These are phyloP conservation scores for Macquaria ambigua DNA, from an alignment of 2,113 vertebrate species.

Conservation along the genomic window DNA sequence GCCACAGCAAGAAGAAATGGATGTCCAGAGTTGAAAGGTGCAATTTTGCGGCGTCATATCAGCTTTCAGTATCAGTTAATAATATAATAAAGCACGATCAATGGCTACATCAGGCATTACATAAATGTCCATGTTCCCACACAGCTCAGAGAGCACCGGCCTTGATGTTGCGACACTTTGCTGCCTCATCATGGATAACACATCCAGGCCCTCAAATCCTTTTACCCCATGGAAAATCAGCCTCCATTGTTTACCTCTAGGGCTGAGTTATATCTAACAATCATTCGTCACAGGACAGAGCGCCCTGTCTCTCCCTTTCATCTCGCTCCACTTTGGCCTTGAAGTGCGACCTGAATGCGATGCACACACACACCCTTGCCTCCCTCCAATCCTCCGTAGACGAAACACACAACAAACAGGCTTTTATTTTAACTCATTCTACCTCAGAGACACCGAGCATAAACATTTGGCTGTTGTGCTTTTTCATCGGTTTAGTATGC, in stretches of 20 bases:
- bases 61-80: constrained; percentile 38
- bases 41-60: constrained; percentile 25
- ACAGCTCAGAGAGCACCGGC: not conserved
- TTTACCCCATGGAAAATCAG: constrained; percentile 61
- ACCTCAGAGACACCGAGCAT: constrained; percentile 50
- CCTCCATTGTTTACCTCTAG: constrained; percentile 70
- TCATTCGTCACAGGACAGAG: constrained; percentile 66
- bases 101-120: not conserved
- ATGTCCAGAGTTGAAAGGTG: constrained; percentile 55
- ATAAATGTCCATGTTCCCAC: not conserved
- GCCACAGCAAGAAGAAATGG: constrained; percentile 27
- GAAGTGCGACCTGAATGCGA: constrained; percentile 68
- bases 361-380: constrained; percentile 7
- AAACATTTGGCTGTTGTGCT: constrained; percentile 56
- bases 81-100: constrained; percentile 36
- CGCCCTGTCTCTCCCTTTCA: constrained; percentile 64
- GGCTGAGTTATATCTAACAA: constrained; percentile 67
- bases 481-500: constrained; percentile 60
- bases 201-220: constrained; percentile 53
- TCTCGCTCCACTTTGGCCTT: constrained; percentile 72
- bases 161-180: constrained; percentile 38
- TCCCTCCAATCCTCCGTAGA: constrained; percentile 36
- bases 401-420: constrained; percentile 48
- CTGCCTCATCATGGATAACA: constrained; percentile 54
- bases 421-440: constrained; percentile 55